Base-by-base conservation (phyloP, 1,140 invertebrate genomes). In the Lepidurus couesii region DNA sequence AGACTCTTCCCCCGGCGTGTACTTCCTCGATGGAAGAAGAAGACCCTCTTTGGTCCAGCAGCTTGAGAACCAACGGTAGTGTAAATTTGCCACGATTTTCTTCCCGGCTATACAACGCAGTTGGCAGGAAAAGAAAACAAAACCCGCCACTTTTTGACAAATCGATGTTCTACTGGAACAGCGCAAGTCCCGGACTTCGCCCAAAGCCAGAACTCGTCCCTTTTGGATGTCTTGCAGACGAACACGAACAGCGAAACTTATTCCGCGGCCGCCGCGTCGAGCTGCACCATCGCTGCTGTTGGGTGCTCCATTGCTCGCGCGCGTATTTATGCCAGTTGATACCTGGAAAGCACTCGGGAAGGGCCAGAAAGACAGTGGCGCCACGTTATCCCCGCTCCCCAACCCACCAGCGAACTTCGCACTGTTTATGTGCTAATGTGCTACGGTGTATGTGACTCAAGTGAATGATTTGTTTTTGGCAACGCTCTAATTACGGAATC, bases 91-190 rank as follows among this genome's bases (percentile, higher is more conserved):
- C 53, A 21, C 53, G 53, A 65, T 21, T 65, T 65, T 65, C 53
- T 65, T 65, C 53, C 21, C 6, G 53, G 53, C n/a, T n/a, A 65
- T 65, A 21, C 53, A 21, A 65, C 53, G 53, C 16, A 65, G 5
- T 65, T 21, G 53, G 53, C 21, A 65, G 13, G 53, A 65, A 65
- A 21, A 21, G 21, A 65, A 65, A 65, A 13, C 5, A 65, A 65
- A 65, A 65, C 16, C 53, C 53, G 53, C 16, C 53, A n/a, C 53
- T 65, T 65, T 65, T 65, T 65, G 53, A 65, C 53, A 65, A 65
- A 65, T 65, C 53, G 53, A 65, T 65, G 53, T 21, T 21, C 21
- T 65, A 7, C 53, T 21, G 53, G 53, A 65, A 65, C 16, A 16
- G 53, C 53, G 53, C 53, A 65, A 21, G 53, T 65, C 53, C 53